Percentiles rank a stretch among this genome's conserved stretches.
Evolutionary conservation across 2,888 invertebrate species (phyloP).

Genomic region (Pasiphila rectangulata): DNA sequence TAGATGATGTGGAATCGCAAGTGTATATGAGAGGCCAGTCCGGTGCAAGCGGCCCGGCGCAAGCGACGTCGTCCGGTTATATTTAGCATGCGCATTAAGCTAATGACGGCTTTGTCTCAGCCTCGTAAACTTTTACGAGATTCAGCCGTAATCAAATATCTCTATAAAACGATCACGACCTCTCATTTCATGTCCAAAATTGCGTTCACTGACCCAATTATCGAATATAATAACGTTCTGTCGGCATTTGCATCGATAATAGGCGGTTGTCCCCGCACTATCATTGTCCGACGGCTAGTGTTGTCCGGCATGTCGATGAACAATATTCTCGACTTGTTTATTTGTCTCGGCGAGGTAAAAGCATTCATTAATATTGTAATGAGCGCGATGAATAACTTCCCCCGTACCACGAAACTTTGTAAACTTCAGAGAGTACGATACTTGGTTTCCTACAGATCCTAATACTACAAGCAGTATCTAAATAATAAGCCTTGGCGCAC

Average conservation of each 20-base stretch:
- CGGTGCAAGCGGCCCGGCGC: too few species aligned
- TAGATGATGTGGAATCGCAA: too few species aligned
- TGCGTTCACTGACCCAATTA: slow-evolving; percentile 12
- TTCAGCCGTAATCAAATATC: slow-evolving; percentile 11
- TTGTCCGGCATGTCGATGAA: slow-evolving; percentile 25
- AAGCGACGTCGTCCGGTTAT: background rate
- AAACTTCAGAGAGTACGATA: too few species aligned
- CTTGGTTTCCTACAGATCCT: too few species aligned
- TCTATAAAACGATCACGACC: slow-evolving; percentile 10
- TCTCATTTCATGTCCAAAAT: slow-evolving; percentile 6
- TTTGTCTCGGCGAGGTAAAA: slow-evolving; percentile 54
- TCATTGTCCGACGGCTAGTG: slow-evolving; percentile 36
- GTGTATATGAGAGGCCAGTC: too few species aligned
- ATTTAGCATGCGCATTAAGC: slow-evolving; percentile 1
- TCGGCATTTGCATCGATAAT: slow-evolving; percentile 7
- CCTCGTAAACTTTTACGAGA: slow-evolving; percentile 24
- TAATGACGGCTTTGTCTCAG: slow-evolving; percentile 13
- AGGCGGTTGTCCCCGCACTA: slow-evolving; percentile 33
- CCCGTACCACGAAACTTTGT: slow-evolving; percentile 29
- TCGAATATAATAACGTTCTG: background rate
- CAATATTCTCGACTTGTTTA: slow-evolving; percentile 37
- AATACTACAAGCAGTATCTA: too few species aligned
- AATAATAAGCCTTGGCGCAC: too few species aligned
- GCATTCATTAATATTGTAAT: slow-evolving; percentile 77
- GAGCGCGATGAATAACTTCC: slow-evolving; percentile 55